phyloP scores from a whole-genome alignment of 1,140 invertebrate species.

The Pygmarrhopalites habei region DNA sequence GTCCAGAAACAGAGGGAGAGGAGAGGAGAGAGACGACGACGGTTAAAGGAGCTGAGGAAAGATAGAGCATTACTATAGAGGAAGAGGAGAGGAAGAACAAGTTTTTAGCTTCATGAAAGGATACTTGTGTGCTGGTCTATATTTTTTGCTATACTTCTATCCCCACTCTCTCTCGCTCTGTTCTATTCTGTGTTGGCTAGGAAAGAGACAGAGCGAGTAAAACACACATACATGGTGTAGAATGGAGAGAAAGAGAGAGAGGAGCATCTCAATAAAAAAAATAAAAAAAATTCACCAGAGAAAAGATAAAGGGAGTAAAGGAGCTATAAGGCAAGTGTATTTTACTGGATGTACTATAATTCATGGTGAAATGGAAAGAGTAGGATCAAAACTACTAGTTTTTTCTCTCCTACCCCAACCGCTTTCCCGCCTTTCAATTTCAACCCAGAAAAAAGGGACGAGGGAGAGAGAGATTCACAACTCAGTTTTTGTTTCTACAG shows the following conservation, averaged over 20 bases:
- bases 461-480: too few relatives aligned
- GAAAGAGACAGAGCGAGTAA: neutral
- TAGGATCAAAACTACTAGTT: constrained; percentile 33
- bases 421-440: too few relatives aligned
- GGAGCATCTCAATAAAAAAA: neutral
- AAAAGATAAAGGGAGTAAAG: constrained; percentile 25
- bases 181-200: neutral
- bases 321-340: constrained; percentile 33
- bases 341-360: constrained; percentile 33
- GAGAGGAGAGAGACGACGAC: neutral
- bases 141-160: neutral
- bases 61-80: neutral
- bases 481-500: too few relatives aligned
- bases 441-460: too few relatives aligned
- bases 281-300: constrained; percentile 11
- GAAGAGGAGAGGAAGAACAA: neutral
- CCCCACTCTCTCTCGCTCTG: neutral
- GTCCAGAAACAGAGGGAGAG: too few relatives aligned
- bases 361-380: constrained; percentile 33
- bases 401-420: constrained; percentile 6
- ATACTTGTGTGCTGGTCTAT: neutral
- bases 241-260: neutral
- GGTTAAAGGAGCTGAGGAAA: neutral
- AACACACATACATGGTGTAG: neutral
- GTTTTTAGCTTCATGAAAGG: neutral